phyloP scores from a whole-genome alignment of 2,113 vertebrate species.

The Cichladusa arquata region DNA sequence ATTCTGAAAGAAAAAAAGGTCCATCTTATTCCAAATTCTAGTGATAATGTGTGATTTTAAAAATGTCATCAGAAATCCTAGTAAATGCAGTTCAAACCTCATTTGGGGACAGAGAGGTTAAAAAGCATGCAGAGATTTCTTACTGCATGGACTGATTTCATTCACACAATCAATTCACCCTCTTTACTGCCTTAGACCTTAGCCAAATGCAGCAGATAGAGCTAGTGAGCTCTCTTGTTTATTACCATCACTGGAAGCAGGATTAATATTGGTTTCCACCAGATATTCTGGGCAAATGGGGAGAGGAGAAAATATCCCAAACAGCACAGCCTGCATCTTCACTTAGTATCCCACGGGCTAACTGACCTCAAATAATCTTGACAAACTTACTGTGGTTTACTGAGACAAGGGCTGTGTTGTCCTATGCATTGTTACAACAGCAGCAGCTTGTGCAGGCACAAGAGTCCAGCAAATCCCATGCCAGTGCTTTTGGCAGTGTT shows the following conservation, averaged over 20 bases:
- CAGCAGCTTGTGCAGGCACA: not conserved
- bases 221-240: not conserved
- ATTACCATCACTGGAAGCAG: not conserved
- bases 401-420: not conserved
- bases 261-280: not conserved
- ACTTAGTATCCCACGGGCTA: not conserved
- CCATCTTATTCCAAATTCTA: not conserved
- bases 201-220: not conserved
- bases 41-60: not conserved
- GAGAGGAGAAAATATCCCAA: not conserved
- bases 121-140: not conserved
- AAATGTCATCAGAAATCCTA: not conserved
- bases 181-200: not conserved
- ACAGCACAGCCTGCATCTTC: not conserved
- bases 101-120: not conserved
- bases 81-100: not conserved
- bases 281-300: not conserved
- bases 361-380: not conserved
- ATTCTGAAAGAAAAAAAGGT: not conserved
- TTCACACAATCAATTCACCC: not conserved
- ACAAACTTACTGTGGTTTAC: not conserved
- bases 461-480: not conserved
- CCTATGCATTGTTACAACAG: rapidly evolving
- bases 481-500: not conserved
- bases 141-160: not conserved